Evolutionary conservation across 23 tunicate genomes (phyloP).

Genomic region (Diplosoma virens): DNA sequence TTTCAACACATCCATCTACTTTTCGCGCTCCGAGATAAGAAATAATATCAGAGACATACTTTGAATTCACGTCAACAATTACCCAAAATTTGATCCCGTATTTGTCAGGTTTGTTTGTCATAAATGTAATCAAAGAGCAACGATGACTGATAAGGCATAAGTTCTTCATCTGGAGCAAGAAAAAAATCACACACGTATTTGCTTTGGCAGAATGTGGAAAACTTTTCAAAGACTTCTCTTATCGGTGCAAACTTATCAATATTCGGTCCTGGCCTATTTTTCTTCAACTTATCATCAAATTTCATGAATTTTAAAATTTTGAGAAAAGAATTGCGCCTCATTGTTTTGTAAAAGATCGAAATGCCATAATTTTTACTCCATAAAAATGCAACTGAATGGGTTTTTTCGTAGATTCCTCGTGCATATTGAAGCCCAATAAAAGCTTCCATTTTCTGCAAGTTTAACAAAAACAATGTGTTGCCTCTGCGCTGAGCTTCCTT

Average conservation of each 20-base stretch:
- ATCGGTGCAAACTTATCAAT: slow-evolving; percentile 20
- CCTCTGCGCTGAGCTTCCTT: slow-evolving; percentile 20
- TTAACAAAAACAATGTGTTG: background rate
- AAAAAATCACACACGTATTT: slow-evolving; percentile 10
- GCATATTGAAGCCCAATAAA: slow-evolving; percentile 13
- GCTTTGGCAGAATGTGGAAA: slow-evolving; percentile 6
- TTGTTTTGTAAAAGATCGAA: slow-evolving; percentile 2
- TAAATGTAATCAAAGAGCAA: background rate
- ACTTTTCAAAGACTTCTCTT: background rate
- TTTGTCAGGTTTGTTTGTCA: slow-evolving; percentile 5
- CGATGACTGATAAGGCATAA: slow-evolving; percentile 6
- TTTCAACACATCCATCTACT: background rate
- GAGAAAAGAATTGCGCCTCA: background rate
- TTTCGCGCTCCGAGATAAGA: slow-evolving; percentile 3
- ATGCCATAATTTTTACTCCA: background rate
- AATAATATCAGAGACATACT: background rate
- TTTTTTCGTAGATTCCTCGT: slow-evolving; percentile 7
- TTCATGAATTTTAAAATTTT: slow-evolving; percentile 1
- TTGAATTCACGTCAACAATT: slow-evolving; percentile 1
- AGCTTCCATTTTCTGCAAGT: background rate
- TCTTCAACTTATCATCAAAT: slow-evolving; percentile 20
- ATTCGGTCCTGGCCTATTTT: background rate
- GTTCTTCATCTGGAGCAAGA: slow-evolving; percentile 3
- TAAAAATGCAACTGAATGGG: slow-evolving; percentile 9
- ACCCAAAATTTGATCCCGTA: slow-evolving; percentile 7